Conservation (phyloP, 2,888 invertebrate genomes). For the Alloscopus bannaensis region DNA sequence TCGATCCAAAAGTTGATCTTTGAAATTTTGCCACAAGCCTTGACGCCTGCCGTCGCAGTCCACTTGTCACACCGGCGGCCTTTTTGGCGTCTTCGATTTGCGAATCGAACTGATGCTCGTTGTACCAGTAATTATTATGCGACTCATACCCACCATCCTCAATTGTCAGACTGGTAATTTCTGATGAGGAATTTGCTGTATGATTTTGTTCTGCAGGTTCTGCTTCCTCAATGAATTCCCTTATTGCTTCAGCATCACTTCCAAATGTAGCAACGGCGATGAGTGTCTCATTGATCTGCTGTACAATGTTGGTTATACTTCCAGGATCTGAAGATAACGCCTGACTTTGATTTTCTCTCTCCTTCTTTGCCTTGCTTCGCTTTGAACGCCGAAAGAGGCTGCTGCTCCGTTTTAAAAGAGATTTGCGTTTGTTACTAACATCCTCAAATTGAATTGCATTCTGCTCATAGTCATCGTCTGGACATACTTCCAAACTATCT, state of each 20-base stretch:
- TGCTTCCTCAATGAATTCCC: not conserved
- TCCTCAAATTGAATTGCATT: not conserved
- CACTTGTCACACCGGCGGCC: conserved; percentile 20
- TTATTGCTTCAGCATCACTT: not conserved
- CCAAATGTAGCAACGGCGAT: conserved; percentile 38
- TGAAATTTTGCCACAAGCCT: conserved; percentile 45
- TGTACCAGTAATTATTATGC: too few relatives aligned
- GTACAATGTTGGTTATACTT: conserved; percentile 31
- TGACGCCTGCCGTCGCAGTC: conserved; percentile 43
- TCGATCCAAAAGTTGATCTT: conserved; percentile 7
- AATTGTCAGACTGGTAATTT: too few relatives aligned
- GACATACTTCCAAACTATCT: conserved; percentile 9
- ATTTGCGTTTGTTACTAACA: conserved; percentile 26
- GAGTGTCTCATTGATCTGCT: conserved; percentile 42
- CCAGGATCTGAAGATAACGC: not conserved
- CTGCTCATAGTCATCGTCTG: not conserved
- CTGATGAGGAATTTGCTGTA: too few relatives aligned
- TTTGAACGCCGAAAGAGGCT: conserved; percentile 39
- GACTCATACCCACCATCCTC: too few relatives aligned
- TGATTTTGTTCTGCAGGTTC: not conserved
- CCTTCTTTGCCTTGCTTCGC: conserved; percentile 20
- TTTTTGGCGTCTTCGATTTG: not conserved
- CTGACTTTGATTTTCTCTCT: not conserved
- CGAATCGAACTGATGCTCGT: too few relatives aligned
- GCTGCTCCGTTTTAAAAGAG: conserved; percentile 43